A percentile compares a stretch with the other conserved stretches of the same genome.
These are phyloP conservation scores for Pseudopodoces humilis DNA, from an alignment of 2,113 vertebrate species.

Conservation along the genomic window DNA sequence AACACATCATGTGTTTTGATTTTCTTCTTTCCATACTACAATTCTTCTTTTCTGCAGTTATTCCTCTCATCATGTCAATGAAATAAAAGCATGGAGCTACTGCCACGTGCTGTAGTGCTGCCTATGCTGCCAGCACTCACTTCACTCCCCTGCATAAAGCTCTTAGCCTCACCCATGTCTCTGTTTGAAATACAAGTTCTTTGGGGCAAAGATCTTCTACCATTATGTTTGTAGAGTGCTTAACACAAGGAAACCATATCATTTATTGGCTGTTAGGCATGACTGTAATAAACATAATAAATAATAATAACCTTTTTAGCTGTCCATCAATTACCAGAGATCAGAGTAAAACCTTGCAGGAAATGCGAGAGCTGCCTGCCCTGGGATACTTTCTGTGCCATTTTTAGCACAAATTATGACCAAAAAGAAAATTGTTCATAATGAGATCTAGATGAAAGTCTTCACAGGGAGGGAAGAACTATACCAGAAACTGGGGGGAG, in stretches of 20 bases:
- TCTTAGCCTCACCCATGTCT: background rate
- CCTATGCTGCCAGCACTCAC: background rate
- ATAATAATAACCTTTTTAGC: constrained; percentile 33
- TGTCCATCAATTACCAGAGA: constrained; percentile 30
- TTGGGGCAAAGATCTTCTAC: background rate
- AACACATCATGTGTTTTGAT: background rate
- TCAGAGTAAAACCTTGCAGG: constrained; percentile 42
- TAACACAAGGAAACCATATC: background rate
- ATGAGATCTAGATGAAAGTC: constrained; percentile 39
- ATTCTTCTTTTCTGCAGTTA: background rate
- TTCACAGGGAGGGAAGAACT: background rate
- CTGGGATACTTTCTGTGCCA: constrained; percentile 19
- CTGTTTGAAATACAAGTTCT: background rate
- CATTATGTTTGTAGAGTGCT: background rate
- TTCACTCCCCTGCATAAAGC: background rate
- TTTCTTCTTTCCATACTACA: background rate
- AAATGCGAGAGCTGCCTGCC: constrained; percentile 6
- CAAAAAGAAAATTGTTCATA: constrained; percentile 42
- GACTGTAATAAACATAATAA: constrained; percentile 44
- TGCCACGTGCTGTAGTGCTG: background rate
- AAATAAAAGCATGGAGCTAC: background rate
- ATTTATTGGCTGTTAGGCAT: background rate
- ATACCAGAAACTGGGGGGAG: background rate
- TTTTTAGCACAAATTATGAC: constrained; percentile 45
- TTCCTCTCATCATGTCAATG: background rate